Conservation (phyloP, 2,797 vertebrate genomes). For the Cossypha dichroa region DNA sequence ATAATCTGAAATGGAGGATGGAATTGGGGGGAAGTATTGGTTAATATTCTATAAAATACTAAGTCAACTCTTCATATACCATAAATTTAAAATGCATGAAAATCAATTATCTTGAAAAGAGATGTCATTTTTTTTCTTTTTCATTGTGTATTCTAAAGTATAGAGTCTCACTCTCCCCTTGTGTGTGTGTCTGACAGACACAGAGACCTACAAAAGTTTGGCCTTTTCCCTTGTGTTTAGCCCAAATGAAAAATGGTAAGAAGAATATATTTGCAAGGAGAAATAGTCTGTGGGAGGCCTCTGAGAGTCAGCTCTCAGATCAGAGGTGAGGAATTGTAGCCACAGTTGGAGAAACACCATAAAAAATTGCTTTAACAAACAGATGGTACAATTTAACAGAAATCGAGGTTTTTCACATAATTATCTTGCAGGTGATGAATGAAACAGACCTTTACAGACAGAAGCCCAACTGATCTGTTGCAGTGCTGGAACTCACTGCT, state of each 20-base stretch:
- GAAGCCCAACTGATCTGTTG: background rate
- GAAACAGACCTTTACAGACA: background rate
- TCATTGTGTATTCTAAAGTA: background rate
- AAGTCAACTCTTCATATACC: background rate
- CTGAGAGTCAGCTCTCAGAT: background rate
- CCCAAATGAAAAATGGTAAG: background rate
- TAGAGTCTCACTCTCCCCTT: background rate
- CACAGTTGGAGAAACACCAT: background rate
- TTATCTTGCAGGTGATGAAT: background rate
- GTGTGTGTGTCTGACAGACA: background rate
- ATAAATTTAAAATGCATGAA: conserved; percentile 28
- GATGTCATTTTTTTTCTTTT: background rate
- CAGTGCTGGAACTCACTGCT: background rate
- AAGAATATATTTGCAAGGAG: background rate
- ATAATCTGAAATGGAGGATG: background rate
- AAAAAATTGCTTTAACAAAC: conserved; percentile 16
- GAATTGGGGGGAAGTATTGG: background rate
- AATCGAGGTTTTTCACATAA: background rate
- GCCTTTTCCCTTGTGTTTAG: background rate
- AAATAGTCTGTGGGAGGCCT: background rate
- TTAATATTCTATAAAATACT: conserved; percentile 7
- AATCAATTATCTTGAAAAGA: background rate
- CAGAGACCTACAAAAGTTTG: background rate
- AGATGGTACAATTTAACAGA: background rate
- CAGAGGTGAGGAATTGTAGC: background rate